Evolutionary conservation across 1,140 invertebrate species (phyloP).

Genomic region (Panagrolaimus sp.): DNA sequence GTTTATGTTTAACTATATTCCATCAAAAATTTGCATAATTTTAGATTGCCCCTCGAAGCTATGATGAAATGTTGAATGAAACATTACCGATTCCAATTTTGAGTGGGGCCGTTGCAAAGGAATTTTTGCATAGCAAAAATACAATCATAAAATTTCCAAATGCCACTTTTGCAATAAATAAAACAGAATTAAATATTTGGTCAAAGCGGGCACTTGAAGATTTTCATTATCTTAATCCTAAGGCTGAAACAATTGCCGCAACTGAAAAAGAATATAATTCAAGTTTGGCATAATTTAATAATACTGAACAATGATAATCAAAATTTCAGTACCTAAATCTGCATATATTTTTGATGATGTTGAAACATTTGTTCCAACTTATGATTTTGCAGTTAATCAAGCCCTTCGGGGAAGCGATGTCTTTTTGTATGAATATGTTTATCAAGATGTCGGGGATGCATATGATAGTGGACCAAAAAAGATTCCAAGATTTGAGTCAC

Average conservation of each 20-base stretch:
- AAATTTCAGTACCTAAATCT: background rate
- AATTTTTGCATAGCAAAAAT: background rate
- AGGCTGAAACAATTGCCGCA: background rate
- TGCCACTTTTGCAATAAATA: background rate
- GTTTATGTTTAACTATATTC: background rate
- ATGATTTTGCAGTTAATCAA: background rate
- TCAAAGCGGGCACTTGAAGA: background rate
- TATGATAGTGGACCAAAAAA: background rate
- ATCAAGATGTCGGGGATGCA: conserved; percentile 4
- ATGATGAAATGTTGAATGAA: background rate
- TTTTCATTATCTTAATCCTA: background rate
- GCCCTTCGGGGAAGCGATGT: background rate
- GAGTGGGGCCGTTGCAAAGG: background rate
- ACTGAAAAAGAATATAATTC: conserved; percentile 8
- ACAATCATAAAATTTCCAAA: background rate
- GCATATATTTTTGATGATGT: background rate
- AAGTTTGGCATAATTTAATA: background rate
- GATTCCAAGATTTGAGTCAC: background rate
- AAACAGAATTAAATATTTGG: background rate
- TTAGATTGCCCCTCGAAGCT: background rate
- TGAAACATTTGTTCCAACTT: background rate
- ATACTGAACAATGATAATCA: background rate
- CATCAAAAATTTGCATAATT: background rate
- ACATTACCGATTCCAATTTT: background rate
- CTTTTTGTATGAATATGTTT: background rate